These are phyloP conservation scores for Andinoacara biseriatus DNA, from an alignment of 2,113 vertebrate genomes.

Conservation along the genomic window DNA sequence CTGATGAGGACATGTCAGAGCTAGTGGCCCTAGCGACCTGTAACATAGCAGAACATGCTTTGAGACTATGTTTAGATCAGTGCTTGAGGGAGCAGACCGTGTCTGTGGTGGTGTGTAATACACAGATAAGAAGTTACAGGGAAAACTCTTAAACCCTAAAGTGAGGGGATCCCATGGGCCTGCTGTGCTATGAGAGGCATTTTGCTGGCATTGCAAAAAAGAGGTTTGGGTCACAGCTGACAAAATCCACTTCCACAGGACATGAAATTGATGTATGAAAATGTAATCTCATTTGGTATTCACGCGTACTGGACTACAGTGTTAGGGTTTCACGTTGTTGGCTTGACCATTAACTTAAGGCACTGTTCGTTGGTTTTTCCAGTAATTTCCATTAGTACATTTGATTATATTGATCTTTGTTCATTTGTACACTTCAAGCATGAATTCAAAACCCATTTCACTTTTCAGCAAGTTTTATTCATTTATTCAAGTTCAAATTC, in stretches of 20 bases:
- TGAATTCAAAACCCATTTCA: conserved; percentile 37
- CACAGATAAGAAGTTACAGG: not conserved
- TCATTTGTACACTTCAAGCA: not conserved
- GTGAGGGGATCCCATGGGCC: not conserved
- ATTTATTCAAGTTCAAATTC: conserved; percentile 44
- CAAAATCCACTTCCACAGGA: not conserved
- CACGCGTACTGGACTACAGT: not conserved
- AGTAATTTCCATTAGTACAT: not conserved
- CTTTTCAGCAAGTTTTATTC: conserved; percentile 35
- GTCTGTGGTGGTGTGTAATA: not conserved
- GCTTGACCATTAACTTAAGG: not conserved
- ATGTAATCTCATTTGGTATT: not conserved
- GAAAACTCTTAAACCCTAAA: not conserved
- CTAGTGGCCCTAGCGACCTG: conserved; percentile 3
- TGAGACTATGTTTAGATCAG: not conserved
- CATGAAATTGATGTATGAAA: not conserved
- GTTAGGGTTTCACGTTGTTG: not conserved
- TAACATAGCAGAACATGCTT: not conserved
- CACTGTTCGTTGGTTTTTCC: not conserved
- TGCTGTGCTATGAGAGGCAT: not conserved
- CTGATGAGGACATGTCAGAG: not conserved
- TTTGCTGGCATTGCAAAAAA: not conserved
- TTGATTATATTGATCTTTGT: not conserved
- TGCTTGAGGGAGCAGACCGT: conserved; percentile 8
- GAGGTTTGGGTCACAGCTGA: not conserved